Evolutionary conservation across 2,113 vertebrate species (phyloP).

Genomic region (Marmota monax): DNA sequence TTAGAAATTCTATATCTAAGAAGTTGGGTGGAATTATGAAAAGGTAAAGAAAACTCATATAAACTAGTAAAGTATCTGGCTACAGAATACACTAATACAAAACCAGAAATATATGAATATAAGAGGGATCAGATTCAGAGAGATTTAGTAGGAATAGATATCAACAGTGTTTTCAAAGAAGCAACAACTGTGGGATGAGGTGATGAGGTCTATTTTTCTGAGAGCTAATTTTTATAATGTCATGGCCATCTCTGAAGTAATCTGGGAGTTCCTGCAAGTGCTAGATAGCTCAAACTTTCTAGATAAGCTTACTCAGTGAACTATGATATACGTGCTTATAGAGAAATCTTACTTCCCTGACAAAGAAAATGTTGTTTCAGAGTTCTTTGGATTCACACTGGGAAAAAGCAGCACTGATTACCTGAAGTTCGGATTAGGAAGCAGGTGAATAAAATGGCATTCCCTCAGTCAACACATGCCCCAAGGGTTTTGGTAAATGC

Average conservation of each 20-base stretch:
- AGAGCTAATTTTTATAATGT: not conserved
- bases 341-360: not conserved
- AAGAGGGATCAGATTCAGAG: not conserved
- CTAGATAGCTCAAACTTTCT: not conserved
- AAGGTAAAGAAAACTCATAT: constrained; percentile 19
- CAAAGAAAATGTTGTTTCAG: not conserved
- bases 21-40: constrained; percentile 34
- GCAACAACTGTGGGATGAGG: not conserved
- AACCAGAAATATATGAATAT: not conserved
- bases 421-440: not conserved
- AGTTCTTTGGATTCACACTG: not conserved
- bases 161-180: constrained; percentile 26
- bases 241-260: not conserved
- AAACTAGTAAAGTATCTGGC: constrained; percentile 24
- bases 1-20: constrained; percentile 52
- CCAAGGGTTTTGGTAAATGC: not conserved
- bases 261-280: not conserved
- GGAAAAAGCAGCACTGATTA: not conserved
- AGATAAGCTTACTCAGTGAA: not conserved
- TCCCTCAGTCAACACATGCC: not conserved
- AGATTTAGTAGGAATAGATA: not conserved
- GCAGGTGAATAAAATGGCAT: constrained; percentile 27
- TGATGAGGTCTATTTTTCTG: not conserved
- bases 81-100: not conserved
- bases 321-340: not conserved